Percentiles rank a stretch among this genome's conserved stretches.
These are phyloP conservation scores for Xanthorhoe spadicearia DNA, from an alignment of 2,888 invertebrate genomes.

Conservation along the genomic window DNA sequence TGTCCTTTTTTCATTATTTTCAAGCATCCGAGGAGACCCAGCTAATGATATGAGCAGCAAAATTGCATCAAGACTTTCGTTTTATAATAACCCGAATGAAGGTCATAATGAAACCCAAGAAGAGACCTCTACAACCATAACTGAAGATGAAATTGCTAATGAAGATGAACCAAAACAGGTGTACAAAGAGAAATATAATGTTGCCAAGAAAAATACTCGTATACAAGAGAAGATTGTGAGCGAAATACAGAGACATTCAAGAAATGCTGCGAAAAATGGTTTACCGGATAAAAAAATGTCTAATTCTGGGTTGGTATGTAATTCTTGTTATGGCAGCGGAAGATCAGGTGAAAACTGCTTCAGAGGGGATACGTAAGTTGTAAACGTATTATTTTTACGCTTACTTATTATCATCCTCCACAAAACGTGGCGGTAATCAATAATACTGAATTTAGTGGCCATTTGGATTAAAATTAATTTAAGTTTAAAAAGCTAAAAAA, in stretches of 20 bases:
- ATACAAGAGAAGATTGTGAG: slow-evolving; percentile 41
- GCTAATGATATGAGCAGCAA: slow-evolving; percentile 50
- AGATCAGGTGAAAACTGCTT: slow-evolving; percentile 54
- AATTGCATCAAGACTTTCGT: slow-evolving; percentile 49
- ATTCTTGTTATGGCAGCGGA: slow-evolving; percentile 54
- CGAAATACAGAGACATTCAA: slow-evolving; percentile 46
- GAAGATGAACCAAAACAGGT: slow-evolving; percentile 50
- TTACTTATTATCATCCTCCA: no score
- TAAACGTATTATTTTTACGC: no score
- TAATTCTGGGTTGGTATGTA: slow-evolving; percentile 49
- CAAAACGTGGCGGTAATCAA: no score
- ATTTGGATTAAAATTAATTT: no score
- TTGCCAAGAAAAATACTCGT: slow-evolving; percentile 41
- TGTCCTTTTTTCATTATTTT: slow-evolving; percentile 55
- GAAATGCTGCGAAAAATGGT: slow-evolving; percentile 28
- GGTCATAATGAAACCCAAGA: slow-evolving; percentile 25
- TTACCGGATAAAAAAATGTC: slow-evolving; percentile 13
- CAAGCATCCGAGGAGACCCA: slow-evolving; percentile 47
- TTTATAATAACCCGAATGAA: slow-evolving; percentile 50
- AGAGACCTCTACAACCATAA: slow-evolving; percentile 51
- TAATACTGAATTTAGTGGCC: no score
- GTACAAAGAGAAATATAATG: slow-evolving; percentile 48
- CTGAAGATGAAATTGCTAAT: slow-evolving; percentile 49
- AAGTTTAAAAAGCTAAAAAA: no score
- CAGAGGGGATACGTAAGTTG: slow-evolving; percentile 54